phyloP scores from a whole-genome alignment of 2,113 vertebrate species.

The Machaerirhynchus nigripectus region DNA sequence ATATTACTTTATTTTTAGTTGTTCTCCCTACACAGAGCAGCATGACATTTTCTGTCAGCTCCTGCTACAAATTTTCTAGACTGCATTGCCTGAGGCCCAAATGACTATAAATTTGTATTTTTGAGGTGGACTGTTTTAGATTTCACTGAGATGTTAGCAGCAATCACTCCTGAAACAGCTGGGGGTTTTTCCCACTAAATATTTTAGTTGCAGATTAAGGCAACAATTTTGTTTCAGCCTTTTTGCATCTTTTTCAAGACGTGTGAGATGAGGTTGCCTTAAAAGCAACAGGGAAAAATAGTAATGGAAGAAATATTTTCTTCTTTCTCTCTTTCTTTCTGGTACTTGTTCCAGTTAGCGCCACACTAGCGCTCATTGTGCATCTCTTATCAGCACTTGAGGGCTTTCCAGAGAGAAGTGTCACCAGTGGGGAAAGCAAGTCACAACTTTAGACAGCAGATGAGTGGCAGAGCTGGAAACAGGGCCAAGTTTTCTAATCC shows the following conservation, averaged over 20 bases:
- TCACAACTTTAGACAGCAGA: neutral
- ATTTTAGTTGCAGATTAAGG: neutral
- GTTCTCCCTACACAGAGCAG: neutral
- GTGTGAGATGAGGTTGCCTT: neutral
- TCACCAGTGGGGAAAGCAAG: neutral
- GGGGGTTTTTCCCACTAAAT: neutral
- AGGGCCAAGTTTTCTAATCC: neutral
- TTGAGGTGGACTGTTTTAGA: neutral
- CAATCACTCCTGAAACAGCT: neutral
- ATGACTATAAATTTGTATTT: neutral
- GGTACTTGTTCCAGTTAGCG: neutral
- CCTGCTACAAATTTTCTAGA: neutral
- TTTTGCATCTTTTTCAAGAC: neutral
- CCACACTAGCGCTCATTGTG: neutral
- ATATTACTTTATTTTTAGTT: slow-evolving; percentile 55
- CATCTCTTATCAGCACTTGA: neutral
- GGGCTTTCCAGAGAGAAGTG: neutral
- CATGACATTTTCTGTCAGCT: slow-evolving; percentile 18
- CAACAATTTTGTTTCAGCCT: neutral
- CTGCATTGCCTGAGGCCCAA: neutral
- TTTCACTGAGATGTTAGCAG: neutral
- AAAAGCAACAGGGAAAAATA: neutral
- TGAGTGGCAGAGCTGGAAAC: neutral
- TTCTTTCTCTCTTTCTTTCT: neutral
- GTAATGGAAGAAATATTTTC: neutral